Base-by-base conservation (phyloP, 2,888 invertebrate genomes). In the Nymphalis c-album region DNA sequence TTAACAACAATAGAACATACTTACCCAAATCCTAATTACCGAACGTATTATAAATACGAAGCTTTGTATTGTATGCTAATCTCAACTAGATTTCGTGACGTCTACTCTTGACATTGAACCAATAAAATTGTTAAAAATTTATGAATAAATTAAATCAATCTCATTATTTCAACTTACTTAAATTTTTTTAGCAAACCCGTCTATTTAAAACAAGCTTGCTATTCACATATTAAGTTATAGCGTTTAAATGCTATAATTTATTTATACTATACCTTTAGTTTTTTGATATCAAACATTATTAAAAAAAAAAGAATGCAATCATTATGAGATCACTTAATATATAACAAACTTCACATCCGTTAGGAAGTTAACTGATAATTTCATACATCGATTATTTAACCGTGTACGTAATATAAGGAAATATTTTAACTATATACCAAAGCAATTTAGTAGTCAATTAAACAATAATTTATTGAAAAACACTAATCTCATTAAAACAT, bases 331-430 rank as follows among this genome's bases (percentile, higher is more conserved):
- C 58, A 67, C 59, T 53, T 55, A 45, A 53, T 60, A 45, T 65
- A 26, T 26, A 50, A 64, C 57, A 22, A 60, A 51, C 46, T 62
- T 69, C 59, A 69, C 67, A 67, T 69, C 69, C 67, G 68, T 70
- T 69, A 64, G 74, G 73, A 74, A 74, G 73, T 68, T 59, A 40
- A 57, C 65, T 63, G 70, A 70, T 73, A 73, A 68, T 67, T 73
- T 31, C 26, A 31, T 31, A 5, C 66, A 70, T 69, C 68, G 64
- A 72, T 78, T 77, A 76, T 77, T 73, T 75, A 76, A 78, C 72
- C 63, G 59, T 58, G 63, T 66, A 67, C 61, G 69, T 74, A 73
- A 72, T 53, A 72, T 35, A 58, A 70, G 71, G 75, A 72, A 75
- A 71, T 40, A 64, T 50, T 67, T 51, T 67, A 59, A 59, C 48